These are phyloP conservation scores for Pyrocephalus nanus DNA, from an alignment of 2,797 vertebrate genomes.

Conservation along the genomic window DNA sequence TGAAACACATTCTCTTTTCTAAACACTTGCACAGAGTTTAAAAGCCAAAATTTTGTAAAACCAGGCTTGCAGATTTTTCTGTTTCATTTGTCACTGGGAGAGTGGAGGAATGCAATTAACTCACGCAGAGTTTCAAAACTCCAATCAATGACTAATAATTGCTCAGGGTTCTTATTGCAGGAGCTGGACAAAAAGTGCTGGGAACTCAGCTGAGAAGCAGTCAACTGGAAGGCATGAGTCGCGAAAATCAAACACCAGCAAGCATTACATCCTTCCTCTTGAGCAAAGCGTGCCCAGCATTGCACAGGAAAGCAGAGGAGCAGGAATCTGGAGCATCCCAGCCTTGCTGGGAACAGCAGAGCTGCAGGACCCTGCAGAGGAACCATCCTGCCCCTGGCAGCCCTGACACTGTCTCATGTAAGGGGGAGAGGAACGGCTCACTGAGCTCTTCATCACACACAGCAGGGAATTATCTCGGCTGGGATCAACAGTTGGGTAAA, in stretches of 20 bases:
- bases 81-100: not conserved
- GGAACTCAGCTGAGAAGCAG: not conserved
- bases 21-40: not conserved
- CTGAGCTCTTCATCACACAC: not conserved
- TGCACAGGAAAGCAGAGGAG: not conserved
- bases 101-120: not conserved
- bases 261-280: not conserved
- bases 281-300: fast-evolving
- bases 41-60: not conserved
- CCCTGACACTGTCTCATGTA: fast-evolving
- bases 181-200: not conserved
- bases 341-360: not conserved
- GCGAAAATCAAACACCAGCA: not conserved
- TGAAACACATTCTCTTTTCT: not conserved
- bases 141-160: not conserved
- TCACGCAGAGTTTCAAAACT: not conserved
- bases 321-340: not conserved
- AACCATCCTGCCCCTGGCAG: not conserved
- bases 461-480: not conserved
- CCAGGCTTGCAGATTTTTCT: not conserved
- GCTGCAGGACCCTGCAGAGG: not conserved
- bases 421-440: fast-evolving
- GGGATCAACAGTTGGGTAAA: not conserved
- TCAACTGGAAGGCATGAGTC: not conserved
- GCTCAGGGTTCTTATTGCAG: not conserved